Percentiles rank a stretch among this genome's conserved stretches.
Conservation (phyloP, 2,888 invertebrate genomes). For the Eristalis intricaria region DNA sequence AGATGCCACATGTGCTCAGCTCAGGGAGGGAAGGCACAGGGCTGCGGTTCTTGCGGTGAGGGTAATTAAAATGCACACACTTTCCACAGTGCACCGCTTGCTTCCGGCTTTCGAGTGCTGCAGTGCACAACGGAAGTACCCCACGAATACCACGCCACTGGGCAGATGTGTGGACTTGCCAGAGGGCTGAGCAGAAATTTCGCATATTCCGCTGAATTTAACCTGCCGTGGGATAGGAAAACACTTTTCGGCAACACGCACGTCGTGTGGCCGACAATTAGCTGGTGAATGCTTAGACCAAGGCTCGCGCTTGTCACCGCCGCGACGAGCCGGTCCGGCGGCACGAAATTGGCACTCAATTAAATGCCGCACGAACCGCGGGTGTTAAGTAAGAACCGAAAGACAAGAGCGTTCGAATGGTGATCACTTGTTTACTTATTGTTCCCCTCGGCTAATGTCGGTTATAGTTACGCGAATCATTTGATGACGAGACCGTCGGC, state of each 20-base stretch:
- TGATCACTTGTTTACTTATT: not conserved
- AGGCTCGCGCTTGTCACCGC: not conserved
- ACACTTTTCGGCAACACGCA: not conserved
- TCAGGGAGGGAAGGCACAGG: not conserved
- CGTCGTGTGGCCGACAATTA: not conserved
- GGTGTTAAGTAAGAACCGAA: not conserved
- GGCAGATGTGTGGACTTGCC: not conserved
- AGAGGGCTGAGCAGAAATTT: not conserved
- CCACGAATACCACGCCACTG: conserved; percentile 13
- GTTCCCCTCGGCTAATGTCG: not conserved
- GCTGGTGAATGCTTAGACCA: not conserved
- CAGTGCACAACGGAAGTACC: conserved; percentile 11
- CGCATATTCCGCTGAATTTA: not conserved
- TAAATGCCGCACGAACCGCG: conserved; percentile 32
- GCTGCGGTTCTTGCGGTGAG: conserved; percentile 24
- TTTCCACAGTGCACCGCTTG: conserved; percentile 28
- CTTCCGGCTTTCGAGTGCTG: conserved; percentile 12
- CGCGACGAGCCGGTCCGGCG: no score
- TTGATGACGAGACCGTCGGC: not conserved
- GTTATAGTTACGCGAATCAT: not conserved
- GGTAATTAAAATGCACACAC: conserved; percentile 59
- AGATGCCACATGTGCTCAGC: conserved; percentile 29
- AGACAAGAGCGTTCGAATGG: not conserved
- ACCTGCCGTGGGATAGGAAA: not conserved
- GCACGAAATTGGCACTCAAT: conserved; percentile 26